Conservation (phyloP, 1,140 invertebrate genomes). For the Panulirus ornatus region DNA sequence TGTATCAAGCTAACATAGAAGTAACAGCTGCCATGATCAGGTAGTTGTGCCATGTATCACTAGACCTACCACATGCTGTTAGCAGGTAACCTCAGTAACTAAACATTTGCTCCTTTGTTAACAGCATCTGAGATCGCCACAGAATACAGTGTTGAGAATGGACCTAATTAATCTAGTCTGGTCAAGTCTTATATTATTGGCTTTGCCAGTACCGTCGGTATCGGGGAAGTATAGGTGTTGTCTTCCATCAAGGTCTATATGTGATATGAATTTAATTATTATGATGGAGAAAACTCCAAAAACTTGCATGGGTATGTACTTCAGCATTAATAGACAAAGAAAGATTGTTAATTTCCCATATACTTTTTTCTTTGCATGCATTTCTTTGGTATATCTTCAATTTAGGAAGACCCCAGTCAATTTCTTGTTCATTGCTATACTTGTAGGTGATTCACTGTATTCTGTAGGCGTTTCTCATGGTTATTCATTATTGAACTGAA, state of each 20-base stretch:
- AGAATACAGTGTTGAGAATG: constrained; percentile 43
- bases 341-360: background rate
- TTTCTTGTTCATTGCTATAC: constrained; percentile 3
- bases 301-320: background rate
- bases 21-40: constrained; percentile 37
- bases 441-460: constrained; percentile 45
- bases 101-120: constrained; percentile 49
- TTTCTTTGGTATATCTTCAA: background rate
- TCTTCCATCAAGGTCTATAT: constrained; percentile 62
- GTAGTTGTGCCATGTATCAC: constrained; percentile 44
- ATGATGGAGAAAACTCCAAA: background rate
- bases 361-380: background rate
- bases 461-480: constrained; percentile 43
- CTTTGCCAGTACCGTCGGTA: constrained; percentile 12
- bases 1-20: constrained; percentile 45
- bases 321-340: background rate
- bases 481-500: constrained; percentile 40
- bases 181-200: background rate
- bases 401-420: background rate
- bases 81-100: constrained; percentile 47
- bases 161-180: background rate
- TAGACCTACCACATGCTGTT: constrained; percentile 52
- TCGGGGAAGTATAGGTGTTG: constrained; percentile 21
- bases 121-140: constrained; percentile 26
- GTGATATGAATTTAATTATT: constrained; percentile 30